Conservation (phyloP, 1,140 invertebrate genomes). For the Acyrthosiphon pisum region DNA sequence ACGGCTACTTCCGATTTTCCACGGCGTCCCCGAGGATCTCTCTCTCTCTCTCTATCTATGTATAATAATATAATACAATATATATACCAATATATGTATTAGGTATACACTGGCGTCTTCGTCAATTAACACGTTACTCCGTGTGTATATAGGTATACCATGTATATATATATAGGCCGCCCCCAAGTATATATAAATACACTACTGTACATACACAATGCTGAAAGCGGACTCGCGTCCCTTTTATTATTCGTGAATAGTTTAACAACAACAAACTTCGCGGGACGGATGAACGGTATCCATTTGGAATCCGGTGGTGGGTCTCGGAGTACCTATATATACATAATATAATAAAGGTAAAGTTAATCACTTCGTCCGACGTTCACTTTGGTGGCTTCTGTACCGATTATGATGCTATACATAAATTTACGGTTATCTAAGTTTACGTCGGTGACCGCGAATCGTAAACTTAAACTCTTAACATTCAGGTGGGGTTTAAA, state of each 20-base stretch:
- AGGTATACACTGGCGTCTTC: background rate
- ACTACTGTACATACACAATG: background rate
- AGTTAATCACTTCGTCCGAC: constrained; percentile 14
- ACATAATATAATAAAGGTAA: background rate
- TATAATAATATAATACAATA: background rate
- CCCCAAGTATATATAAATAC: background rate
- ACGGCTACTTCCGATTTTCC: constrained; percentile 48
- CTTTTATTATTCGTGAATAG: constrained; percentile 52
- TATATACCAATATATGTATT: background rate
- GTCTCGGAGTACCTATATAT: constrained; percentile 10
- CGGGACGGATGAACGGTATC: background rate
- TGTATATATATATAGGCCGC: background rate
- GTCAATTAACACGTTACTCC: constrained; percentile 44
- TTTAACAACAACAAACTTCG: constrained; percentile 42
- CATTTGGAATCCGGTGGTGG: constrained; percentile 38
- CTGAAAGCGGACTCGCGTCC: constrained; percentile 22
- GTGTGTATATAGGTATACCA: background rate
- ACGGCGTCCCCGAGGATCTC: constrained; percentile 27
- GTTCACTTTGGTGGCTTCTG: constrained; percentile 29
- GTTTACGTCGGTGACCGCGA: background rate
- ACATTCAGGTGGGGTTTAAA: background rate
- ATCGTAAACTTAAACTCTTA: constrained; percentile 30
- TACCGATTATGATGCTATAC: background rate
- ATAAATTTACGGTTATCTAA: background rate
- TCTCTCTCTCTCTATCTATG: too few species aligned